Conservation (phyloP, 1,140 invertebrate genomes). For the Drosophila albomicans region DNA sequence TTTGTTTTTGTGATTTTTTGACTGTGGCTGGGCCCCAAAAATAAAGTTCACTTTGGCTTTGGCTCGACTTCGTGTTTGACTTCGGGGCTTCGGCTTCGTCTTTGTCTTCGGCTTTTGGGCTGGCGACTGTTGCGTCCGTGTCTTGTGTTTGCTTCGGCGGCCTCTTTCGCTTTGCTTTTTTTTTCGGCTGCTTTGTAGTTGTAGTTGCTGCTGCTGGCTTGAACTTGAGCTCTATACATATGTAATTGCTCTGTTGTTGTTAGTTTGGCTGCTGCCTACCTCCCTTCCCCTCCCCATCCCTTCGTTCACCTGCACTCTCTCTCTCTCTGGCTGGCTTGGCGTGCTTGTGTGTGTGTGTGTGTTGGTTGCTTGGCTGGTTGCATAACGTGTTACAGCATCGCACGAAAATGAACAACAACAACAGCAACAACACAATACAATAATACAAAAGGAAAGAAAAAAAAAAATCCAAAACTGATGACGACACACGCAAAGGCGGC, state of each 20-base stretch:
- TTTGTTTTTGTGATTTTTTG: slow-evolving; percentile 25
- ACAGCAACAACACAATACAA: slow-evolving; percentile 45
- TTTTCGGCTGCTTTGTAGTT: slow-evolving; percentile 26
- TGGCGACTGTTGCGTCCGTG: slow-evolving; percentile 7
- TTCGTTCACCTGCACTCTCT: slow-evolving; percentile 18
- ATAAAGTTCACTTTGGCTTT: slow-evolving; percentile 40
- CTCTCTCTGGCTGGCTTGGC: slow-evolving; percentile 36
- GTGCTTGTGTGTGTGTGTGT: slow-evolving; percentile 40
- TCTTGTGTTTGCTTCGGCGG: slow-evolving; percentile 11
- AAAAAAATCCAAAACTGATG: slow-evolving; percentile 70
- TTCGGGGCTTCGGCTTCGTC: slow-evolving; percentile 4
- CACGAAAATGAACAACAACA: slow-evolving; percentile 68
- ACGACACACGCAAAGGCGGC: slow-evolving; percentile 66
- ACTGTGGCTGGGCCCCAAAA: slow-evolving; percentile 53
- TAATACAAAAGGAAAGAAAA: slow-evolving; percentile 28
- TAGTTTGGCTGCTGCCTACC: slow-evolving; percentile 14
- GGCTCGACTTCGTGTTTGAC: neutral
- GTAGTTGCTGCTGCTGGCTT: slow-evolving; percentile 66
- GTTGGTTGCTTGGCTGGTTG: slow-evolving; percentile 55
- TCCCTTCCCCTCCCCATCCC: neutral
- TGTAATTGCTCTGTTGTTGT: slow-evolving; percentile 69
- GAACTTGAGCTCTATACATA: slow-evolving; percentile 85
- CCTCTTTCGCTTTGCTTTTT: slow-evolving; percentile 29
- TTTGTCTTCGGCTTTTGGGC: slow-evolving; percentile 19
- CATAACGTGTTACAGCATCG: slow-evolving; percentile 83